Evolutionary conservation across 1,140 invertebrate species (phyloP), one percentile per base, ranked within the genome.

Genomic region (Subanguina moxae): DNA sequence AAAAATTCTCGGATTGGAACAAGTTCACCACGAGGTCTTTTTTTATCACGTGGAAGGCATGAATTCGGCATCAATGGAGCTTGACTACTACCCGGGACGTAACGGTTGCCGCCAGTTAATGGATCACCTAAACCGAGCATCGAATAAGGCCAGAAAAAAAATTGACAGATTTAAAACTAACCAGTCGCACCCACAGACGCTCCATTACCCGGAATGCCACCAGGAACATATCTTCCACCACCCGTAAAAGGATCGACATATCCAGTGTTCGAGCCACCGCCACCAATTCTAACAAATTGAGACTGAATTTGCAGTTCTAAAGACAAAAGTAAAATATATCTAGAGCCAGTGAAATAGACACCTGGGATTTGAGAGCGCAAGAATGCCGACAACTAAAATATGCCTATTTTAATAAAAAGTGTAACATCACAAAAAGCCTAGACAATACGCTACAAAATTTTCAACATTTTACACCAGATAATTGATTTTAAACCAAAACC

Each of bases 341-440:
- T 56, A 56, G 85, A 80, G 85, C 89, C 64, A 87, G 87, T 68
- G 75, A 79, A 73, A 64, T 77, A n/a, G n/a, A n/a, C 78, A 32
- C 19, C 59, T 82, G 78, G 76, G 76, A 82, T 78, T 73, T 84
- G 74, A 78, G 83, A 57, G 73, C n/a, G 7, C 9, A 62, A 32
- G 21, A 19, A 42, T 17, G 62, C 74, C 38, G 28, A 32, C 7
- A 43, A 32, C 27, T 23, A 38, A 65, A 67, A 67, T n/a, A n/a
- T n/a, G n/a, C n/a, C n/a, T n/a, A n/a, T n/a, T n/a, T n/a, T n/a
- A n/a, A n/a, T n/a, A n/a, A n/a, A n/a, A n/a, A n/a, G n/a, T n/a
- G n/a, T n/a, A n/a, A n/a, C n/a, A n/a, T n/a, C n/a, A n/a, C n/a
- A n/a, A n/a, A n/a, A n/a, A n/a, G n/a, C n/a, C n/a, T n/a, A n/a